phyloP scores from a whole-genome alignment of 2,797 vertebrate species.

The Otolemur crassicaudatus region DNA sequence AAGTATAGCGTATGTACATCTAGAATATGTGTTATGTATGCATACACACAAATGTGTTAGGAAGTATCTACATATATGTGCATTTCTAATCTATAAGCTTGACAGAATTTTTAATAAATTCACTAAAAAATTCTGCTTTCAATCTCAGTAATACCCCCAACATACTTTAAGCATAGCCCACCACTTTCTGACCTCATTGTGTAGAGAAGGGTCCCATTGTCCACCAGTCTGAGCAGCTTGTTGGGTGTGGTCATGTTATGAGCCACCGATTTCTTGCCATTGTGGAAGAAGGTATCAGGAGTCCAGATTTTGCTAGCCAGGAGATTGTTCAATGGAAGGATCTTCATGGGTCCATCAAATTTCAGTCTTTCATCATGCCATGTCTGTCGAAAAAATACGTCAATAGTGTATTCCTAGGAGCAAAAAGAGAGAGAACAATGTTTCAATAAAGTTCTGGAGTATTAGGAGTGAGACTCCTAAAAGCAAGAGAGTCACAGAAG shows the following conservation, averaged over 20 bases:
- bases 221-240: conserved; percentile 97
- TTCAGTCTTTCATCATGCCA: conserved; percentile 98
- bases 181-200: conserved; percentile 94
- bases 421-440: conserved; percentile 32
- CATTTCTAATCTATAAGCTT: conserved; percentile 8
- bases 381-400: conserved; percentile 98
- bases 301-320: conserved; percentile 99
- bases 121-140: background rate
- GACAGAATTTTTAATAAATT: conserved; percentile 1
- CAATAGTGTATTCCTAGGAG: conserved; percentile 97
- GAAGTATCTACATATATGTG: background rate
- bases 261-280: conserved; percentile 98
- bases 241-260: conserved; percentile 99
- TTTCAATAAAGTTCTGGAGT: conserved; percentile 2
- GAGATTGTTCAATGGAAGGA: conserved; percentile 97
- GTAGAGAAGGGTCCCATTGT: conserved; percentile 98
- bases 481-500: conserved; percentile 9
- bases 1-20: background rate
- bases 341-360: conserved; percentile 98
- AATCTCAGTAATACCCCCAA: background rate
- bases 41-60: background rate
- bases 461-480: background rate
- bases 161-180: background rate
- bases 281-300: conserved; percentile 99
- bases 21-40: background rate